A percentile compares a stretch with the other conserved stretches of the same genome.
phyloP scores from a whole-genome alignment of 2,888 invertebrate genomes.

The Metalampra italica region DNA sequence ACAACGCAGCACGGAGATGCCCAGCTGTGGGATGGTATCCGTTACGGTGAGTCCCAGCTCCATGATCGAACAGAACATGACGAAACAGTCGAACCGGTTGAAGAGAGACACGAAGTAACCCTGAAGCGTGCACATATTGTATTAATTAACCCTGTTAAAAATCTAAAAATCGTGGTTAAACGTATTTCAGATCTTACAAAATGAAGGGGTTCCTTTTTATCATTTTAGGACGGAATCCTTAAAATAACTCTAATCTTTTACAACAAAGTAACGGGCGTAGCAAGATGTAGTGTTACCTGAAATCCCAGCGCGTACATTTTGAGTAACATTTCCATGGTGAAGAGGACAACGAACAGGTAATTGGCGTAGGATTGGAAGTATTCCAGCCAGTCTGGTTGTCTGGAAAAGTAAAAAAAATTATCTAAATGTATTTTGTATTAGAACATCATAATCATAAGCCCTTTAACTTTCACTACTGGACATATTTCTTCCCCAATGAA shows the following conservation, averaged over 20 bases:
- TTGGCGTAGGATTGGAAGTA: constrained; percentile 97
- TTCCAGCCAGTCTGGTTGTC: constrained; percentile 94
- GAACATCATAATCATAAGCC: too few species aligned
- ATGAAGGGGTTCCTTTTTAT: too few species aligned
- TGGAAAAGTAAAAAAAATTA: constrained; percentile 37
- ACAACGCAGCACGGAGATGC: constrained; percentile 98
- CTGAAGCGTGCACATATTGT: constrained; percentile 67
- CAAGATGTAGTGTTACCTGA: constrained; percentile 81
- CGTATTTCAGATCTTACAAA: too few species aligned
- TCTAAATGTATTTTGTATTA: too few species aligned
- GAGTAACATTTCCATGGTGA: constrained; percentile 99
- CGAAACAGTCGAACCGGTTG: constrained; percentile 99
- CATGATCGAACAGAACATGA: constrained; percentile 97
- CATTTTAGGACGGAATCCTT: too few species aligned
- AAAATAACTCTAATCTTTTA: too few species aligned
- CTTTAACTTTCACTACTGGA: too few species aligned
- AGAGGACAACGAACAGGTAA: constrained; percentile 97
- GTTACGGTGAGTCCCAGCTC: constrained; percentile 94
- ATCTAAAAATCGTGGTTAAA: too few species aligned
- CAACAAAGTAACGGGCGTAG: too few species aligned
- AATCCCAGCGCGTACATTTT: constrained; percentile 99
- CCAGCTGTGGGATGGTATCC: constrained; percentile 95
- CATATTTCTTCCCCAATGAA: too few species aligned
- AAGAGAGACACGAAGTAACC: constrained; percentile 99
- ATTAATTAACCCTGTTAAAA: too few species aligned